Base-by-base conservation (phyloP, 2,888 invertebrate species). In the Augochlorella aurata region DNA sequence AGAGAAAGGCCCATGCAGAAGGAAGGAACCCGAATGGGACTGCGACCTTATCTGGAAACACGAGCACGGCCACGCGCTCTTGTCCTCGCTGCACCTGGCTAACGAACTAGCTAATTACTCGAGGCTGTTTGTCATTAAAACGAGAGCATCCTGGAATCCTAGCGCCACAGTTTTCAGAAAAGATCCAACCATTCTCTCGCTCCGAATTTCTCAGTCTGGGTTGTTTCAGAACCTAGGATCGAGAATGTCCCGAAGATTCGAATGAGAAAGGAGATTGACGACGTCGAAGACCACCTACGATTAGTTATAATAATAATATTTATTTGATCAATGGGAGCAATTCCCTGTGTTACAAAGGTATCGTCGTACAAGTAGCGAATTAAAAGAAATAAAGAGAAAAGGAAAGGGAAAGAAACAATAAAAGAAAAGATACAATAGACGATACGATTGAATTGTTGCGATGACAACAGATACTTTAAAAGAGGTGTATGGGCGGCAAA, bases 1-100 rank as follows among this genome's bases (percentile, higher is more conserved):
- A 74, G 65, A 74, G 79, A 73, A 79, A 67, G 72, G 75, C 72
- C 63, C 58, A 45, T n/a, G 16, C 18, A 69, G 69, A 73, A 61
- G 77, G 72, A 52, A 61, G 78, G 72, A 80, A 78, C 72, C 61
- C 67, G 66, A 82, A 76, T 74, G 79, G 72, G 50, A 67, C 67
- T 80, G 79, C 89, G 85, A 88, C 89, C 90, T 90, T 91, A 90
- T 90, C 87, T 84, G 90, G 90, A 88, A 87, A 84, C 82, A 82
- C 83, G 84, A 86, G 85, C 81, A 82, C 74, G 75, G 72, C 67
- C 71, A 63, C 75, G 68, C 69, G 29, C 47, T 63, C 81, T 81
- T 74, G 81, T 82, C 74, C 69, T 52, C 74, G 74, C 52, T 85
- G 84, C 85, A 84, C 85, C 88, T 79, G 85, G 81, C 86, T 87